Evolutionary conservation across 2,113 vertebrate species (phyloP).

Genomic region (Pogona vitticeps): DNA sequence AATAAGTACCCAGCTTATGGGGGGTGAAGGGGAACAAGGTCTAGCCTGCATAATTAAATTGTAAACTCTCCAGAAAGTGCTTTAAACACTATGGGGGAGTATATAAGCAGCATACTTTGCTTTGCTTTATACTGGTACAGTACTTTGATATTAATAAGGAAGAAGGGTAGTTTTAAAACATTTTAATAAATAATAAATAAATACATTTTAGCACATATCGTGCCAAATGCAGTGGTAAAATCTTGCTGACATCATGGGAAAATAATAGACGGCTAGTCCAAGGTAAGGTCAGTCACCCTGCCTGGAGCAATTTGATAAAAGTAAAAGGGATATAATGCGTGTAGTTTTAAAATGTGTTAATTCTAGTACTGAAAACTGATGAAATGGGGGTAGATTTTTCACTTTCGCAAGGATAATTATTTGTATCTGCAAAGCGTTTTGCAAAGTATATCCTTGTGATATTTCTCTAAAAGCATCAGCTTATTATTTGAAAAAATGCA

Average conservation of each 20-base stretch:
- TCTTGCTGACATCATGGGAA: background rate
- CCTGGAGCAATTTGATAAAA: background rate
- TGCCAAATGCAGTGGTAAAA: background rate
- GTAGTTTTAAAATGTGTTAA: background rate
- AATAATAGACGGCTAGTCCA: background rate
- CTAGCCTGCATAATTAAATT: no score
- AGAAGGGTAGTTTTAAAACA: no score
- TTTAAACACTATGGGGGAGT: no score
- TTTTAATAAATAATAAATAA: no score
- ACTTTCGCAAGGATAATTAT: constrained; percentile 12
- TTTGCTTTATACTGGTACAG: no score
- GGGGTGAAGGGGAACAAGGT: no score
- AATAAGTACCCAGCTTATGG: no score
- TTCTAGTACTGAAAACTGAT: background rate
- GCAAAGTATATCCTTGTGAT: background rate
- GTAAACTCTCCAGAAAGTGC: no score
- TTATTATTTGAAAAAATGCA: background rate
- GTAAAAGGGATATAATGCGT: background rate
- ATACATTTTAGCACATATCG: background rate
- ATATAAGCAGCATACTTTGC: no score
- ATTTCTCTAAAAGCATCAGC: background rate
- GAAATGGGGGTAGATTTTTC: background rate
- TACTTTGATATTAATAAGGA: no score
- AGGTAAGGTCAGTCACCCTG: background rate
- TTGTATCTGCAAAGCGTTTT: background rate